phyloP scores from a whole-genome alignment of 2,797 vertebrate genomes.

The Microctenopoma lineatum region DNA sequence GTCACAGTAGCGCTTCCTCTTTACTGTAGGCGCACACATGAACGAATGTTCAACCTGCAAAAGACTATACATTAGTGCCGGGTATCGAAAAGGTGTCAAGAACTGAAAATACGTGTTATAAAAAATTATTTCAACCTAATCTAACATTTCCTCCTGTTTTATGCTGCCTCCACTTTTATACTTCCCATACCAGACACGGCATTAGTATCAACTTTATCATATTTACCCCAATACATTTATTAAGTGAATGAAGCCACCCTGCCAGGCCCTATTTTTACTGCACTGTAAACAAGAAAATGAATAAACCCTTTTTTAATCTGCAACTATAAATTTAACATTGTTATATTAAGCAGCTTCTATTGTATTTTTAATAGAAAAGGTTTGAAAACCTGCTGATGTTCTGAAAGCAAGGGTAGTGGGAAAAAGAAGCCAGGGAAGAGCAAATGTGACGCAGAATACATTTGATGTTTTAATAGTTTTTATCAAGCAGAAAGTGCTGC shows the following conservation, averaged over 20 bases:
- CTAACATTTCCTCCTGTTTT: no score
- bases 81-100: conserved; percentile 1
- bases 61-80: no score
- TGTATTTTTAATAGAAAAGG: no score
- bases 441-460: no score
- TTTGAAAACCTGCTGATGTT: neutral
- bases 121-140: no score
- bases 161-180: no score
- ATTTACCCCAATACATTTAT: no score
- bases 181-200: neutral
- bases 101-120: neutral
- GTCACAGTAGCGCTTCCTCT: conserved; percentile 56
- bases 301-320: neutral
- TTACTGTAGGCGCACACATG: conserved; percentile 27
- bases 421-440: no score
- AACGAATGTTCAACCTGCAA: no score
- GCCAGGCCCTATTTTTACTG: no score
- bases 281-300: neutral
- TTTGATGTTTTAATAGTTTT: no score
- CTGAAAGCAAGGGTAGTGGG: neutral
- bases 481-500: neutral
- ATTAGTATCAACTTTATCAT: neutral
- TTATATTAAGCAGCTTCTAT: neutral
- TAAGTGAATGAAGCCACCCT: no score
- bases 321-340: neutral